Percentiles rank a stretch among this genome's conserved stretches.
Evolutionary conservation across 2,888 invertebrate genomes (phyloP).

Genomic region (Dolichopus griseipennis): DNA sequence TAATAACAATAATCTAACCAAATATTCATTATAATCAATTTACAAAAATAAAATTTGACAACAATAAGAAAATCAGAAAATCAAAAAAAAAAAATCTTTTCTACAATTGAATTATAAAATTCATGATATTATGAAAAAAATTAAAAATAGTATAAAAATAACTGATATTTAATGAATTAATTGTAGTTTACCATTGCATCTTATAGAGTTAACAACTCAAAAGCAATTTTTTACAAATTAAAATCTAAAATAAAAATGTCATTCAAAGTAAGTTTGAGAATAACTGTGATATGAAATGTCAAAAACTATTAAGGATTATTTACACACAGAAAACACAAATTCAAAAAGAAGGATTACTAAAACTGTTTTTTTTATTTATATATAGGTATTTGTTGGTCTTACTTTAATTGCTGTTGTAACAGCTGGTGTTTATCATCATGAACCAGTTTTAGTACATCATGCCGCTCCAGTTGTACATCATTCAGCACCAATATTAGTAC

Average conservation of each 20-base stretch:
- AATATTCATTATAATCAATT: not conserved
- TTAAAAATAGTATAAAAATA: conserved; percentile 4
- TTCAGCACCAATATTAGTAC: not conserved
- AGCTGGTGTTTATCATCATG: conserved; percentile 31
- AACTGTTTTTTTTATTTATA: not conserved
- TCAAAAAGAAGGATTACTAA: not conserved
- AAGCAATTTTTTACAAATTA: not conserved
- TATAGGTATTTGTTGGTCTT: not conserved
- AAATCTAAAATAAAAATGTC: not conserved
- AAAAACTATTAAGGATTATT: not conserved
- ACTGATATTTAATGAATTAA: not conserved
- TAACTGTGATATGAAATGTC: too few species aligned
- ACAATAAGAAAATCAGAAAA: not conserved
- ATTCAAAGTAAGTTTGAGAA: not conserved
- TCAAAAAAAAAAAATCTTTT: too few species aligned
- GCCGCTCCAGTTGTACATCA: conserved; percentile 11
- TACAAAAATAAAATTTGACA: not conserved
- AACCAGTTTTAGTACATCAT: conserved; percentile 17
- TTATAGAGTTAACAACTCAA: not conserved
- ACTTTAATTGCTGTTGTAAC: conserved; percentile 22
- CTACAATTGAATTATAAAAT: not conserved
- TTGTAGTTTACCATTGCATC: not conserved
- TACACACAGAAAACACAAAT: too few species aligned
- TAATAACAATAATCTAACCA: not conserved
- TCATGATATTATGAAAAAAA: not conserved